These are phyloP conservation scores for Anas acuta DNA, from an alignment of 2,797 vertebrate species.

Conservation along the genomic window DNA sequence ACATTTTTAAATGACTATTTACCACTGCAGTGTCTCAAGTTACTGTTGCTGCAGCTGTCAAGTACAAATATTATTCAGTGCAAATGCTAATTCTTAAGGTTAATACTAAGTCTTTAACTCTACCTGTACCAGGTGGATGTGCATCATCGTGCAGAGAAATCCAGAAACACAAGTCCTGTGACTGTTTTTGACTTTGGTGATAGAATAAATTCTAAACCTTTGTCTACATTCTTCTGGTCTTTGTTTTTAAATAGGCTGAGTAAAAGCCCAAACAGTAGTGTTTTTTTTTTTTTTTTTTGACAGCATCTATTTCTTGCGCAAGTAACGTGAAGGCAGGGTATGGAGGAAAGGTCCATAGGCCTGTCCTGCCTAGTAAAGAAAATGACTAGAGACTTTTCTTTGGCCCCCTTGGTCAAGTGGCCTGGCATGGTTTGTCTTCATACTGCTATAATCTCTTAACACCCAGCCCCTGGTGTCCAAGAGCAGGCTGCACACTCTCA, in stretches of 20 bases:
- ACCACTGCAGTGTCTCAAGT: not conserved
- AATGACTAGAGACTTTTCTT: not conserved
- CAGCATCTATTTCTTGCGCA: not conserved
- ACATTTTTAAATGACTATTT: not conserved
- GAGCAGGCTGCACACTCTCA: not conserved
- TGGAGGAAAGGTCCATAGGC: not conserved
- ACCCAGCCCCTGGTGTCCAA: fast-evolving
- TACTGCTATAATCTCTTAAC: not conserved
- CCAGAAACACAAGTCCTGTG: not conserved
- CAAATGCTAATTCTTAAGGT: not conserved
- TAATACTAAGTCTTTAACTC: not conserved
- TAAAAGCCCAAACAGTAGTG: not conserved
- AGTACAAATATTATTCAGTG: not conserved
- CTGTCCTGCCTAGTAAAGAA: not conserved
- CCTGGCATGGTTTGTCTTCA: not conserved
- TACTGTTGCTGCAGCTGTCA: not conserved
- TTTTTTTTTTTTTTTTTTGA: no score
- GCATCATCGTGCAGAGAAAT: not conserved
- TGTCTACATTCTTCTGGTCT: not conserved
- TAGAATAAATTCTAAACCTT: not conserved
- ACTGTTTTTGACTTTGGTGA: not conserved
- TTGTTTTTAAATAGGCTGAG: not conserved
- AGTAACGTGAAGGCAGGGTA: not conserved
- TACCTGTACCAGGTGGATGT: not conserved
- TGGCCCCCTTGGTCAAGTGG: not conserved